Conservation (phyloP, 2,888 invertebrate genomes). For the Stegophylla sp. region DNA sequence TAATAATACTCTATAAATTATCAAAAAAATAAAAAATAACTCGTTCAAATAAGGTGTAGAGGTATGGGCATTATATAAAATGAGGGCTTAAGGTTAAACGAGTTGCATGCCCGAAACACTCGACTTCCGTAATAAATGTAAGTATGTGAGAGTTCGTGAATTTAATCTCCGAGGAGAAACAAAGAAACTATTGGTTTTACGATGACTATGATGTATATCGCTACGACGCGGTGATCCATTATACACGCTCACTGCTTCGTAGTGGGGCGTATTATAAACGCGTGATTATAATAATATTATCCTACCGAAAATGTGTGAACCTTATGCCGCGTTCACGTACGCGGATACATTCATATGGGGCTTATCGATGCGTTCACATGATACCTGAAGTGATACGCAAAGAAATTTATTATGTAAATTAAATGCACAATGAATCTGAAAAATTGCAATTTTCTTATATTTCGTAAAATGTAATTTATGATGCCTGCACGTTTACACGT, state of each 20-base stretch:
- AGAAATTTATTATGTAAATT: background rate
- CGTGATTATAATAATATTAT: background rate
- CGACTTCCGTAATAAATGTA: constrained; percentile 1
- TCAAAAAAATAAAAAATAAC: background rate
- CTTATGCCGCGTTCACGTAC: background rate
- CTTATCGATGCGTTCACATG: background rate
- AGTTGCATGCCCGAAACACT: background rate
- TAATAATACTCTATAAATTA: too few species aligned
- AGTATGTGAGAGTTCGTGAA: constrained; percentile 26
- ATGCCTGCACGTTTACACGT: background rate
- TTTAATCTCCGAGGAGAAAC: constrained; percentile 34
- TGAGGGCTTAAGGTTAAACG: background rate
- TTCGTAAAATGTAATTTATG: background rate
- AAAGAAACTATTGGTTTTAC: constrained; percentile 49
- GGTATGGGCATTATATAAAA: too few species aligned
- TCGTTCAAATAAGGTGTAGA: background rate
- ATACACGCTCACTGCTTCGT: constrained; percentile 18
- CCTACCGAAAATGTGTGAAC: constrained; percentile 1
- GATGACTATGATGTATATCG: constrained; percentile 29
- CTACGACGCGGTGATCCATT: constrained; percentile 29
- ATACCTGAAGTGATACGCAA: background rate
- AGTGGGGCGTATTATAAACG: constrained; percentile 4
- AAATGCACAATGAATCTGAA: background rate
- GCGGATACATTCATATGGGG: background rate
- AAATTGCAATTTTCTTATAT: background rate